These are phyloP conservation scores for Glandiceps talaboti DNA, from an alignment of 53 echinoderm and acorn worm genomes.

Conservation along the genomic window DNA sequence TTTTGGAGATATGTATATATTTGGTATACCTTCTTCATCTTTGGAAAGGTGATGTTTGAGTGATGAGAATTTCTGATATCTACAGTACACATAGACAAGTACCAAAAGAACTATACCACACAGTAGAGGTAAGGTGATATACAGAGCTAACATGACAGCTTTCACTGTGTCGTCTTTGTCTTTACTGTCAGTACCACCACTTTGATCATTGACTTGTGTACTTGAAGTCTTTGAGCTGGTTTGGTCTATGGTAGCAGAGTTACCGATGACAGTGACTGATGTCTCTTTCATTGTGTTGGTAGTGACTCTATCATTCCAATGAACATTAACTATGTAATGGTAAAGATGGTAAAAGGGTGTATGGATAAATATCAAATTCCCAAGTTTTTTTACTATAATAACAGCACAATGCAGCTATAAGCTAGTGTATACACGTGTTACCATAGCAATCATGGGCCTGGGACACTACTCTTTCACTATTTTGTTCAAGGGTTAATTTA, in stretches of 20 bases:
- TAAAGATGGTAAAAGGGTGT: too few species aligned
- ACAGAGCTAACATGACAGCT: background rate
- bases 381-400: too few species aligned
- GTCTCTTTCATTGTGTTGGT: background rate
- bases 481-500: too few species aligned
- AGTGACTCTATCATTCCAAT: too few species aligned
- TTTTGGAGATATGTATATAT: slow-evolving; percentile 50
- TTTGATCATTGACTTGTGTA: background rate
- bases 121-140: background rate
- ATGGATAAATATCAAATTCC: too few species aligned
- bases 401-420: too few species aligned
- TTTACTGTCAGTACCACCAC: background rate
- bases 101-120: background rate
- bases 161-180: background rate
- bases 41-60: background rate
- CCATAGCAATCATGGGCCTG: too few species aligned
- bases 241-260: background rate
- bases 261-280: background rate
- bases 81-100: background rate
- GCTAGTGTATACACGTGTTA: too few species aligned
- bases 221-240: background rate
- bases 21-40: slow-evolving; percentile 53
- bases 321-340: too few species aligned
- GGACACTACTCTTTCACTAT: too few species aligned
- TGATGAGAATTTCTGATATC: background rate